Evolutionary conservation across 2,113 vertebrate species (phyloP).

Genomic region (Seriola dumerili): DNA sequence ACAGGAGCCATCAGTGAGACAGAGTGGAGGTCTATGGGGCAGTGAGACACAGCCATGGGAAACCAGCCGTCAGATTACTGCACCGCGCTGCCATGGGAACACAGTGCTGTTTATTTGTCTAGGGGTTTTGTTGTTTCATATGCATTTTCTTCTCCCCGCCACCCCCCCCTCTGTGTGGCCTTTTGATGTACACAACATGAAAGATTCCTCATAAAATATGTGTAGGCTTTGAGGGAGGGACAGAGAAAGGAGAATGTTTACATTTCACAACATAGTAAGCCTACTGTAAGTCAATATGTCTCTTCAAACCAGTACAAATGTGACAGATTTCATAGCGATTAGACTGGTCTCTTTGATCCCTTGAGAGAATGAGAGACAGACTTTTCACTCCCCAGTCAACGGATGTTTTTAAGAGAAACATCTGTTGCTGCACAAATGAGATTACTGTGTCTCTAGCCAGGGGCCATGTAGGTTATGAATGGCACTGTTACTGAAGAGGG

Average conservation of each 20-base stretch:
- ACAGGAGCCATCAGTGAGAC: constrained; percentile 85
- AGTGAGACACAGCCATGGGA: constrained; percentile 83
- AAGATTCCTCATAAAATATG: constrained; percentile 65
- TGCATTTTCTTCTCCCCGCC: constrained; percentile 63
- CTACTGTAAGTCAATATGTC: constrained; percentile 71
- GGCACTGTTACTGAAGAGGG: constrained; percentile 59
- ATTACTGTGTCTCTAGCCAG: constrained; percentile 76
- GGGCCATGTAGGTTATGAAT: constrained; percentile 77
- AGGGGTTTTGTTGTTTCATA: constrained; percentile 73
- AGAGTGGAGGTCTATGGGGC: constrained; percentile 82
- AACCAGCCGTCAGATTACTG: constrained; percentile 85
- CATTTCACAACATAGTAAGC: constrained; percentile 49
- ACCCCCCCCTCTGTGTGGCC: constrained; percentile 9
- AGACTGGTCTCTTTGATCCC: constrained; percentile 75
- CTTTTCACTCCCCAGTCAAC: constrained; percentile 68
- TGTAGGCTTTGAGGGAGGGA: constrained; percentile 23
- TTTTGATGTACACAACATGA: constrained; percentile 72
- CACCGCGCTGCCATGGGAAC: constrained; percentile 81
- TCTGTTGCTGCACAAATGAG: constrained; percentile 83
- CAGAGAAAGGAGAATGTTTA: constrained; percentile 39
- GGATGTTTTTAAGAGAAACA: constrained; percentile 84
- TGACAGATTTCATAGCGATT: constrained; percentile 74
- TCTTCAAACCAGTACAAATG: constrained; percentile 67
- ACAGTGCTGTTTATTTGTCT: constrained; percentile 78
- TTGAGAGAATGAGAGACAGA: constrained; percentile 67